phyloP scores from a whole-genome alignment of 2,888 invertebrate genomes.

The Piscicola geometra region DNA sequence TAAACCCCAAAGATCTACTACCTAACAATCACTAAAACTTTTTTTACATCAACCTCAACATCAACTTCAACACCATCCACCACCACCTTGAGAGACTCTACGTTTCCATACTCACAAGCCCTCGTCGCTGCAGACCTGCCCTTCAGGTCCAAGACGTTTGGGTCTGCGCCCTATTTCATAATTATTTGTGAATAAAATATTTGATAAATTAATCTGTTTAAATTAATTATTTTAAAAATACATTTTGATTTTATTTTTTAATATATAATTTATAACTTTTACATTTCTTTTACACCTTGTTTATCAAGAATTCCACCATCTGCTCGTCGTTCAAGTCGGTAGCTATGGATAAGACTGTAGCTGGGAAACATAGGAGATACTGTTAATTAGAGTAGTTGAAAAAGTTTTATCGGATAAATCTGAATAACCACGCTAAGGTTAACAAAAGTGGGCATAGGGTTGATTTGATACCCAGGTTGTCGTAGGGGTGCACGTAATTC shows the following conservation, averaged over 20 bases:
- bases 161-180: conserved; percentile 53
- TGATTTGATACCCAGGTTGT: conserved; percentile 39
- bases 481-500: conserved; percentile 54
- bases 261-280: no score
- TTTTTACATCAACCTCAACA: conserved; percentile 52
- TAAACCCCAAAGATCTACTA: no score
- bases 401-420: background rate
- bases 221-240: no score
- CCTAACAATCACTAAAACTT: no score
- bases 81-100: conserved; percentile 53
- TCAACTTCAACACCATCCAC: conserved; percentile 53
- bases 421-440: background rate
- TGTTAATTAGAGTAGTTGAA: background rate
- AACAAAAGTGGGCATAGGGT: background rate
- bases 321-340: background rate
- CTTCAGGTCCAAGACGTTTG: conserved; percentile 55
- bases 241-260: no score
- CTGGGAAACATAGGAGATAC: no score
- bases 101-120: conserved; percentile 56
- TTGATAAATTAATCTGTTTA: no score
- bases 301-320: background rate
- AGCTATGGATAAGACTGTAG: background rate
- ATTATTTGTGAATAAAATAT: background rate
- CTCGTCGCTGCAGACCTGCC: conserved; percentile 54
- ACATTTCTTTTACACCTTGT: no score